A percentile compares a stretch with the other conserved stretches of the same genome.
Evolutionary conservation across 2,113 vertebrate genomes (phyloP).

Genomic region (Tragelaphus imberbis): DNA sequence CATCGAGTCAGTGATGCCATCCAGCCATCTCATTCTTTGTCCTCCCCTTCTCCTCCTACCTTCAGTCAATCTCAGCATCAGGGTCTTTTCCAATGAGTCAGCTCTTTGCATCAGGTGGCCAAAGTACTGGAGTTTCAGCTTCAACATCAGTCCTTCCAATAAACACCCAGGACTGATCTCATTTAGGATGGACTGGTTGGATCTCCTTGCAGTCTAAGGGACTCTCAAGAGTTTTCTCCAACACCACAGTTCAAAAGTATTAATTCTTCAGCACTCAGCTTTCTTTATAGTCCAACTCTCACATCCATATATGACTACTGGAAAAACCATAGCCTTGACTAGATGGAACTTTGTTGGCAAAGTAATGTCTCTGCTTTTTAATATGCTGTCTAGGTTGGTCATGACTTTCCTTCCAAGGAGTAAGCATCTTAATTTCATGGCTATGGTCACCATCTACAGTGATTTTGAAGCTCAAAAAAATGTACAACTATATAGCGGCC

Average conservation of each 20-base stretch:
- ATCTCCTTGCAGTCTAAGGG: neutral
- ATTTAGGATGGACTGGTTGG: neutral
- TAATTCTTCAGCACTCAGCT: fast-evolving
- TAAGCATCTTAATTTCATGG: neutral
- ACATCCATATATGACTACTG: neutral
- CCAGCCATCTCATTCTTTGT: neutral
- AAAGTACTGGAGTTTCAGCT: neutral
- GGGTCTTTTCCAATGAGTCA: neutral
- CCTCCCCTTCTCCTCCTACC: neutral
- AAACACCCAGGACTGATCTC: neutral
- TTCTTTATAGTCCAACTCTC: neutral
- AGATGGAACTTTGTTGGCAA: neutral
- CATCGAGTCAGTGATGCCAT: neutral
- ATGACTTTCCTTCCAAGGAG: neutral
- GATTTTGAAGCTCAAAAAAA: neutral
- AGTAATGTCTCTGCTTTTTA: neutral
- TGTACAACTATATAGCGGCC: neutral
- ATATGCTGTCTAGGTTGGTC: neutral
- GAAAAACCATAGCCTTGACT: neutral
- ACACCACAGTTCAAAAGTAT: neutral
- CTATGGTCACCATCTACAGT: neutral
- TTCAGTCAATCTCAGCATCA: neutral
- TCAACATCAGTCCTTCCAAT: neutral
- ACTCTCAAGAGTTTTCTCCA: neutral
- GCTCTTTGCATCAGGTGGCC: neutral